A percentile compares a stretch with the other conserved stretches of the same genome.
Evolutionary conservation across 2,113 vertebrate genomes (phyloP).

Genomic region (Tragelaphus imberbis): DNA sequence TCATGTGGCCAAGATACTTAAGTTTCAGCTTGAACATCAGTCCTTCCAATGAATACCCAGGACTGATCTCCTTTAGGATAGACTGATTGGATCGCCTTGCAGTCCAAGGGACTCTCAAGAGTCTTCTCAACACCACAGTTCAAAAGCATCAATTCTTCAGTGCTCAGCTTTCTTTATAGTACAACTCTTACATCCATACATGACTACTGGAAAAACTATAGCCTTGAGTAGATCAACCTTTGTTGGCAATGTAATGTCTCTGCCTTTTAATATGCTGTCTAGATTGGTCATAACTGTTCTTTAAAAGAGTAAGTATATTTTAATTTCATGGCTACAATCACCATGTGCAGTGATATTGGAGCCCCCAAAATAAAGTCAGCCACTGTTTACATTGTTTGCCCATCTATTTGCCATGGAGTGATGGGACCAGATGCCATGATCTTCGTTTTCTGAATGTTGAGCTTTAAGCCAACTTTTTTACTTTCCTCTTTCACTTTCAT

Average conservation of each 20-base stretch:
- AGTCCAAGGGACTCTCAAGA: background rate
- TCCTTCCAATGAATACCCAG: background rate
- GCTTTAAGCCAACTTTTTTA: background rate
- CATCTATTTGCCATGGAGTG: background rate
- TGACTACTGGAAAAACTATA: background rate
- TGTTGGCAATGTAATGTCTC: background rate
- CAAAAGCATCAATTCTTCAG: background rate
- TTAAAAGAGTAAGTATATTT: background rate
- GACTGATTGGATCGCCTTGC: background rate
- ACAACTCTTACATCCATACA: background rate
- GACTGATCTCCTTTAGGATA: fast-evolving
- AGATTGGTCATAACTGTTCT: background rate
- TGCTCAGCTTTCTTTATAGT: fast-evolving
- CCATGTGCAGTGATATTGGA: background rate
- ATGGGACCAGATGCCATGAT: background rate
- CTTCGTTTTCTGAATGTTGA: background rate
- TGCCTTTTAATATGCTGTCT: background rate
- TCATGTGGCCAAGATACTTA: background rate
- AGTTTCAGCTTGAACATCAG: background rate
- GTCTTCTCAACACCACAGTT: background rate
- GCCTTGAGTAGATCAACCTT: background rate
- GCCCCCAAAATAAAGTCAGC: background rate
- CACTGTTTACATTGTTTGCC: background rate
- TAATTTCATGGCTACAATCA: background rate
- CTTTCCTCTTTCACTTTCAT: background rate